Base-by-base conservation (phyloP, 2,888 invertebrate genomes). In the Calephelis perditalis region DNA sequence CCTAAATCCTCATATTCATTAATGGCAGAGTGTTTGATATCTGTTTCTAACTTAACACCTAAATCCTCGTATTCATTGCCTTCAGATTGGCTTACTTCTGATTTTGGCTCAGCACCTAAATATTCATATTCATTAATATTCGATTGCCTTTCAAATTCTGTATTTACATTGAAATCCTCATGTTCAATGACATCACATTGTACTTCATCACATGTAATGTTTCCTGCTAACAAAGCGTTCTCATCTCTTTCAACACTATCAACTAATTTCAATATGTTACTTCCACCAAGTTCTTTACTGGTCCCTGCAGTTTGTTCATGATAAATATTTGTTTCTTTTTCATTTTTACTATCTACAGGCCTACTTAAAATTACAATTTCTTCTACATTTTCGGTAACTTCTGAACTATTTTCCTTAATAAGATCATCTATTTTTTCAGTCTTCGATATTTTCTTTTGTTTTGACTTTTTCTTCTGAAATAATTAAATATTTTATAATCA, bases 381-480 rank as follows among this genome's bases (percentile, higher is more conserved):
- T n/a, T 15, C 47, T 12, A 60, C 59, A 9, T 37, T 47, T 55
- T 65, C 63, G 45, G 59, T 36, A 47, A 60, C 60, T 57, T 63
- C 63, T 45, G 58, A 43, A 26, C 56, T 45, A 10, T 65, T 45
- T 15, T 52, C 8, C 7, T 46, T 40, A 43, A 45, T 37, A 62
- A 43, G 37, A n/a, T 49, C 54, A 56, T 52, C 36, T 54, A 46
- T 59, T 47, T 57, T 44, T 47, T 57, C 26, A 60, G 37, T 56
- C 65, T 65, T 62, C 70, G 58, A 63, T 37, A 12, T 45, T 58
- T 35, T 63, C 62, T 72, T 78, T 79, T 26, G 74, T 74, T 69
- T 84, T 86, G 6, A 70, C 62, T 71, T 88, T 71, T 83, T 88
- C 73, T 85, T 88, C 88, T 89, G 67, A 11, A 74, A 79, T 65